Percentiles rank a stretch among this genome's conserved stretches.
These are phyloP conservation scores for Hybognathus amarus DNA, from an alignment of 2,797 vertebrate species.

Conservation along the genomic window DNA sequence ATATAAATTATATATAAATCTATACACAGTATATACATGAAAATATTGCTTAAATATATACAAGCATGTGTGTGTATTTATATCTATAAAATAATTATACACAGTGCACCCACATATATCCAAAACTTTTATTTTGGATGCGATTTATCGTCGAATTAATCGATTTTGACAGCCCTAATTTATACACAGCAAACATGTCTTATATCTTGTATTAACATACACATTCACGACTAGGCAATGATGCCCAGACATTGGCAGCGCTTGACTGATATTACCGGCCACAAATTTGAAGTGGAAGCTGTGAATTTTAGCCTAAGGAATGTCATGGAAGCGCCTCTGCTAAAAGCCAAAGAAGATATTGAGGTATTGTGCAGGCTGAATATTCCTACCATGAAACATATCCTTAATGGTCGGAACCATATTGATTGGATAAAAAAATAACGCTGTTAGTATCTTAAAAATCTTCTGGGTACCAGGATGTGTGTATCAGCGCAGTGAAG, in stretches of 20 bases:
- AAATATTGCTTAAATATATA: no score
- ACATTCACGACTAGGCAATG: slow-evolving; percentile 75
- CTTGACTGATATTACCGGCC: slow-evolving; percentile 77
- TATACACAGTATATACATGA: no score
- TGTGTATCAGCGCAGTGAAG: slow-evolving; percentile 86
- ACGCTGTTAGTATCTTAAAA: slow-evolving; percentile 7
- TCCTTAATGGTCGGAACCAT: neutral
- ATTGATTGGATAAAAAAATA: neutral
- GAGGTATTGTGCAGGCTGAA: slow-evolving; percentile 72
- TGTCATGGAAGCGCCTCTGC: slow-evolving; percentile 81
- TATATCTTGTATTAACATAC: neutral
- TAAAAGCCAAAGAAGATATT: slow-evolving; percentile 83
- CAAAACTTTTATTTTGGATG: no score
- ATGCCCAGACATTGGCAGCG: slow-evolving; percentile 82
- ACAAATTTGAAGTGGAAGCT: slow-evolving; percentile 79
- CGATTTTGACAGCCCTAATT: no score
- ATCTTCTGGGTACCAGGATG: slow-evolving; percentile 72
- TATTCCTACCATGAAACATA: neutral
- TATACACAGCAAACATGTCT: neutral
- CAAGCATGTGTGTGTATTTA: no score
- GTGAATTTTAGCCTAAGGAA: slow-evolving; percentile 79
- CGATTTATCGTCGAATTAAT: no score
- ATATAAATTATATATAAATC: no score
- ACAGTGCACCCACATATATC: no score
- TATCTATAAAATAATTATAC: no score